These are phyloP conservation scores for Sinella curviseta DNA, from an alignment of 1,140 invertebrate species.

Conservation along the genomic window DNA sequence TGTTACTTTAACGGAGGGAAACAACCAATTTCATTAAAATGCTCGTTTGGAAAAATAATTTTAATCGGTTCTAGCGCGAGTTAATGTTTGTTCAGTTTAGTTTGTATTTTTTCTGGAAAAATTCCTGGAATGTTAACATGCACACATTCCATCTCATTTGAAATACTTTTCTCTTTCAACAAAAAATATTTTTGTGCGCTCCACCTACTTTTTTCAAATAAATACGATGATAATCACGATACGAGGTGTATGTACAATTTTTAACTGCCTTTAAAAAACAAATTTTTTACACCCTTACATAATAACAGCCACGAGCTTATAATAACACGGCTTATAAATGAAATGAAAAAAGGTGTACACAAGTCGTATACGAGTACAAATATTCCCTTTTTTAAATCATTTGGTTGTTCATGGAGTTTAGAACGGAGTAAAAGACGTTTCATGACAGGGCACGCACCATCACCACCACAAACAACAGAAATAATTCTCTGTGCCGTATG, in stretches of 20 bases:
- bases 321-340: slow-evolving; percentile 1
- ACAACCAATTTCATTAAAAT: no score
- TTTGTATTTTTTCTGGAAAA: no score
- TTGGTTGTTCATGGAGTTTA: no score
- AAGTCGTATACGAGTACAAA: neutral
- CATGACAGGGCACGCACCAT: slow-evolving; percentile 2
- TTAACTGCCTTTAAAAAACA: neutral
- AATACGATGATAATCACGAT: neutral
- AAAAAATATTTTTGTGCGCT: neutral
- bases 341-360: neutral
- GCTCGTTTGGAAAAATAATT: no score
- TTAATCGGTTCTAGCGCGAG: no score
- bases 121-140: neutral
- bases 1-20: no score
- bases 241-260: neutral
- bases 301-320: neutral
- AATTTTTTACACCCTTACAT: neutral
- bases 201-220: slow-evolving; percentile 15
- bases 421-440: no score
- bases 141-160: neutral
- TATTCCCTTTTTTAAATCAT: neutral
- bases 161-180: no score
- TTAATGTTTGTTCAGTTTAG: no score
- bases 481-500: neutral
- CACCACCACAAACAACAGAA: neutral